Percentiles rank a stretch among this genome's conserved stretches.
These are phyloP conservation scores for Trachemys scripta DNA, from an alignment of 2,113 vertebrate genomes.

Conservation along the genomic window DNA sequence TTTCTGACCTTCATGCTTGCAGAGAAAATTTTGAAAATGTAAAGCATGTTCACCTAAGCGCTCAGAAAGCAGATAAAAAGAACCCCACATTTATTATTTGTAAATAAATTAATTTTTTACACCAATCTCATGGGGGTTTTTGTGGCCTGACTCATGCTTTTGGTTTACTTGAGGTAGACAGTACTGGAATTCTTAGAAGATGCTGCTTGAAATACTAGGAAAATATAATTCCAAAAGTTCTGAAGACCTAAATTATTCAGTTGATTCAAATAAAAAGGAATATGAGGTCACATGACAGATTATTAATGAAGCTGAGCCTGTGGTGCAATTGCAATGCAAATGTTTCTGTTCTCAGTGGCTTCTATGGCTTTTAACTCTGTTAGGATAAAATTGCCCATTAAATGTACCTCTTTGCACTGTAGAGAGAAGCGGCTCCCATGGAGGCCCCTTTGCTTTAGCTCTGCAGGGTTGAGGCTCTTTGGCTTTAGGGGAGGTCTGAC, in stretches of 20 bases:
- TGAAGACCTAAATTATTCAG: not conserved
- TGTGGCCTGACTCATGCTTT: not conserved
- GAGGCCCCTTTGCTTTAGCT: not conserved
- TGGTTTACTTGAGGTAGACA: not conserved
- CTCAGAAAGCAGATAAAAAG: not conserved
- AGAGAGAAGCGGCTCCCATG: not conserved
- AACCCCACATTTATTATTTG: not conserved
- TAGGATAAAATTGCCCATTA: not conserved
- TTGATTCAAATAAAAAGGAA: not conserved
- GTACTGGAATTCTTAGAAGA: not conserved
- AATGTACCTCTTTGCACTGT: accelerated
- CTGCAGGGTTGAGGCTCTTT: not conserved
- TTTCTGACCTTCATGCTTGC: no score
- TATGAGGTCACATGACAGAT: not conserved
- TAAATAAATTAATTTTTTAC: not conserved
- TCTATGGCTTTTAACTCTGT: accelerated
- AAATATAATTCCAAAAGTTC: not conserved
- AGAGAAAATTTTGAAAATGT: no score
- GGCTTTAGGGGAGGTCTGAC: not conserved
- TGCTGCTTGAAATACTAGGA: not conserved
- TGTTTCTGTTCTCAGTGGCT: not conserved
- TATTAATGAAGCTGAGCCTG: not conserved
- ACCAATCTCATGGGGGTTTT: not conserved
- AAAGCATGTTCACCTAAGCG: no score
- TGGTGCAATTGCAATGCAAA: not conserved